phyloP scores from a whole-genome alignment of 2,888 invertebrate genomes.

The Camptogramma bilineatum region DNA sequence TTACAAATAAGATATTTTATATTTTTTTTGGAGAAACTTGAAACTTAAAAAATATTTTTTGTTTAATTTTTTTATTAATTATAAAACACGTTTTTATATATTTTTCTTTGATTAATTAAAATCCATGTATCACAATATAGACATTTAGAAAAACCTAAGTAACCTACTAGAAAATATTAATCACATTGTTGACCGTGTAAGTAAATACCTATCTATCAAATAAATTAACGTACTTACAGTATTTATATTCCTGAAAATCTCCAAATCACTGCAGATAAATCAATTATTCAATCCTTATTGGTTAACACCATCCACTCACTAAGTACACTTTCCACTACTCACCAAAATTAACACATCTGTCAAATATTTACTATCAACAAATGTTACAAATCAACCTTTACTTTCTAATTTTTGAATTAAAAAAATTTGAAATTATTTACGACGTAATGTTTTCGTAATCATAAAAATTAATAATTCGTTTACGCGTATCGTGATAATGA shows the following conservation, averaged over 20 bases:
- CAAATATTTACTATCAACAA: conserved; percentile 31
- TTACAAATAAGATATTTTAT: too few relatives aligned
- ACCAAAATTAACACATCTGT: conserved; percentile 17
- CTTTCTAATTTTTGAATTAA: background rate
- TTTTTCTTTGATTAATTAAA: too few relatives aligned
- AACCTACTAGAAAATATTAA: background rate
- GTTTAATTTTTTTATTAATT: too few relatives aligned
- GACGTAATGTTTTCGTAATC: conserved; percentile 11
- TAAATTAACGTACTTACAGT: conserved; percentile 12
- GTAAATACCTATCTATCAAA: background rate
- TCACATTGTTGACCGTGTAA: too few relatives aligned
- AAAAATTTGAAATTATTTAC: background rate
- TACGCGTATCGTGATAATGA: conserved; percentile 31
- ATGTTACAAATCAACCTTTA: conserved; percentile 8
- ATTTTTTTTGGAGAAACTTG: too few relatives aligned
- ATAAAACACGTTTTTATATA: too few relatives aligned
- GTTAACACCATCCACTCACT: conserved; percentile 40
- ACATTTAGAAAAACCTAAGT: background rate
- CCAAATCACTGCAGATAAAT: conserved; percentile 15
- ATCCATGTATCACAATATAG: too few relatives aligned
- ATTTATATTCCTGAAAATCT: conserved; percentile 15
- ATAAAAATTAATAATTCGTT: conserved; percentile 17
- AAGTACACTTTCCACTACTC: conserved; percentile 40
- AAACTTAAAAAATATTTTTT: too few relatives aligned
- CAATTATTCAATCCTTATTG: conserved; percentile 29